These are phyloP conservation scores for Azemiops feae DNA, from an alignment of 2,113 vertebrate genomes.

Conservation along the genomic window DNA sequence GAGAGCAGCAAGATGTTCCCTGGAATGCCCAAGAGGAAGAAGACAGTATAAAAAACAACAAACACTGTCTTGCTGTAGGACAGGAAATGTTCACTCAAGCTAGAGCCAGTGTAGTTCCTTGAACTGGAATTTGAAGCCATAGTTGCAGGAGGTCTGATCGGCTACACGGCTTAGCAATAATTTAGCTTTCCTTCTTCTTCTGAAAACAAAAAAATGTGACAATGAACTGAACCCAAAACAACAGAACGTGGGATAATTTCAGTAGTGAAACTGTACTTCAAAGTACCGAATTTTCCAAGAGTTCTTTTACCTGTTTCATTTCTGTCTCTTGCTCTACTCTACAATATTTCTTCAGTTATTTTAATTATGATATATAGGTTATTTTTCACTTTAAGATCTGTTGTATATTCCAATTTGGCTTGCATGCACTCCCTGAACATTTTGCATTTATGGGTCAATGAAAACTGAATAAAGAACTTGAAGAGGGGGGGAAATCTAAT, in stretches of 20 bases:
- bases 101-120: background rate
- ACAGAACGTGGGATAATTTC: background rate
- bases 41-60: background rate
- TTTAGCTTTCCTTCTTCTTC: background rate
- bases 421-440: background rate
- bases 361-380: background rate
- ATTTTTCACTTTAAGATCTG: background rate
- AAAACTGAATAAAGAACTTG: background rate
- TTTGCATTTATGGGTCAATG: background rate
- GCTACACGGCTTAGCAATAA: no score
- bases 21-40: constrained; percentile 28
- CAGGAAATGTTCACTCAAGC: background rate
- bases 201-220: background rate
- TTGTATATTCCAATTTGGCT: background rate
- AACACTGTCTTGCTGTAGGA: constrained; percentile 8
- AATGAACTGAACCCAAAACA: background rate
- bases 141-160: background rate
- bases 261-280: background rate
- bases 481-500: background rate
- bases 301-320: background rate
- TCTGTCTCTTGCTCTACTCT: background rate
- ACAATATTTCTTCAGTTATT: background rate
- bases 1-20: constrained; percentile 27
- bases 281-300: background rate
- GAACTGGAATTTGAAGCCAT: constrained; percentile 8